Base-by-base conservation (phyloP, 2,113 vertebrate genomes). In the Rallus limicola region DNA sequence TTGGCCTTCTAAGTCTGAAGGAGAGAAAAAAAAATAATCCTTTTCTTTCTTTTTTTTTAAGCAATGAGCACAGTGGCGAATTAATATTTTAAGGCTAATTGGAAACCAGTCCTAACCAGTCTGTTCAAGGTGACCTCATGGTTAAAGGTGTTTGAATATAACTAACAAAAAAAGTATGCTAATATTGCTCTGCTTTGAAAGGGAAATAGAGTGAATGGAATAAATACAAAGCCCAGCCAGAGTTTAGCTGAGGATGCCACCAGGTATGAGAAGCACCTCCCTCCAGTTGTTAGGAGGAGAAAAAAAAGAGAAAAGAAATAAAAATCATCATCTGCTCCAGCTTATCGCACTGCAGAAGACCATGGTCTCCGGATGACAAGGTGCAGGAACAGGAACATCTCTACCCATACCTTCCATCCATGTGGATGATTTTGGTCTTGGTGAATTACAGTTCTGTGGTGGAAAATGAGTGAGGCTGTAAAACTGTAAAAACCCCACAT, bases 81-180 rank as follows among this genome's bases (percentile, higher is more conserved):
- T 75, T 89, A 82, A 19, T 92, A 87, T 92, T 94, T 92, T 75
- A 91, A 91, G 25, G 21, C 36, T 79, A 52, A 75, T 52, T 42
- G 48, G n/a, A 92, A 94, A 84, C 60, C n/a, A 55, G 44, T 69
- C 86, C 40, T 88, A 74, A 88, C 59, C 65, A 85, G 76, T n/a
- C 48, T 75, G 38, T 81, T 92, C 24, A 65, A 95, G 68, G 20
- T 0, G 0, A 59, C 46, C 10, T n/a, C 1, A 0, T 70, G 59
- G 19, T 68, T 68, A 64, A 87, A 89, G 44, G 17, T 69, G 44
- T 83, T 92, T 76, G 11, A 84, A 23, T 84, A 75, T 25, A 64
- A 36, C 9, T 13, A 69, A 6, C 42, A 53, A 93, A n/a, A 64
- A 69, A 87, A 56, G 11, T 46, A 68, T 64, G 48, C 16, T 82